phyloP scores from a whole-genome alignment of 2,888 invertebrate species.

The Mythimna ferrago region DNA sequence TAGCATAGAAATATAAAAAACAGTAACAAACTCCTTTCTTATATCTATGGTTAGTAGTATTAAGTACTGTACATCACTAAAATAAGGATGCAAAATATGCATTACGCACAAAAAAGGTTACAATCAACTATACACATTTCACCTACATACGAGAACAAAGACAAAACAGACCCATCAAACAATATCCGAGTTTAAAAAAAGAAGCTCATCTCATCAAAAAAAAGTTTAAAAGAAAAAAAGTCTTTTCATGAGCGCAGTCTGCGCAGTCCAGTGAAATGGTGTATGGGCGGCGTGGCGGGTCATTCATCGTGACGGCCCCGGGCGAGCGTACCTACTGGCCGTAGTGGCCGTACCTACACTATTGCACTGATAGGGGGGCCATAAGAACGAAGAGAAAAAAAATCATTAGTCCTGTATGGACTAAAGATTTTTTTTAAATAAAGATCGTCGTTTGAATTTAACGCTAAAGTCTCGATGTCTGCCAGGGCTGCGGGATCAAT shows the following conservation, averaged over 20 bases:
- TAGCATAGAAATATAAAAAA: no score
- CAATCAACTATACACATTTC: constrained; percentile 24
- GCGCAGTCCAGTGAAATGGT: constrained; percentile 76
- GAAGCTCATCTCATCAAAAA: constrained; percentile 63
- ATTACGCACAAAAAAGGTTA: not conserved
- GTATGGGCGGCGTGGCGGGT: constrained; percentile 82
- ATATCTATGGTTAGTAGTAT: no score
- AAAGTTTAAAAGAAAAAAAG: constrained; percentile 65
- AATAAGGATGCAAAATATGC: not conserved
- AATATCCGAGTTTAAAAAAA: constrained; percentile 62
- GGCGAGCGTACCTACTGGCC: constrained; percentile 84
- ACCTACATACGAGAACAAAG: constrained; percentile 54
- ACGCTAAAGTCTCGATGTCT: no score
- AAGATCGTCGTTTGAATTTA: not conserved
- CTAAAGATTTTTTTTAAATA: not conserved
- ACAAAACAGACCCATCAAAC: constrained; percentile 57
- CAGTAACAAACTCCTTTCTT: no score
- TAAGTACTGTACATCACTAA: no score
- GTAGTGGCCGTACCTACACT: constrained; percentile 78
- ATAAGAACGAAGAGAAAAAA: not conserved
- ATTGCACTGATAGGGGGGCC: constrained; percentile 55
- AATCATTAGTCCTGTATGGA: not conserved
- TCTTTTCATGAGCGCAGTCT: constrained; percentile 78
- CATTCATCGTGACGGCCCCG: constrained; percentile 87
- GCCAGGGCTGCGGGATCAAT: no score